Conservation (phyloP, 2,888 invertebrate genomes). For the Polietes domitor region DNA sequence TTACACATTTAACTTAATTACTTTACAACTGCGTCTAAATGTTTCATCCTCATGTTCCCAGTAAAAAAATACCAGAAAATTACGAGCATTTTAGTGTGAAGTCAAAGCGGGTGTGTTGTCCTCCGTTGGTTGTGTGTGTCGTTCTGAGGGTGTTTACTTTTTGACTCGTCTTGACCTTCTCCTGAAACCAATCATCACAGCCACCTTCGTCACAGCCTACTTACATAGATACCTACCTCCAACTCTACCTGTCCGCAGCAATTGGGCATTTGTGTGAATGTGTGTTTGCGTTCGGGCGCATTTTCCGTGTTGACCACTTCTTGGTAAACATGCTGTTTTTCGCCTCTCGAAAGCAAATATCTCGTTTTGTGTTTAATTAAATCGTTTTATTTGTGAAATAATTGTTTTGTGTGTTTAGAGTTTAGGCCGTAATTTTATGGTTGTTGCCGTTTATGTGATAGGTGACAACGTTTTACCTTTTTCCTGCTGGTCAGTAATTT, state of each 20-base stretch:
- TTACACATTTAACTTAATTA: slow-evolving; percentile 54
- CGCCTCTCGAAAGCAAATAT: background rate
- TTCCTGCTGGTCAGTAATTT: slow-evolving; percentile 31
- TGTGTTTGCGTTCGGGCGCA: slow-evolving; percentile 24
- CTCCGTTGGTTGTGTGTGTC: background rate
- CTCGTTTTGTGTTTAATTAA: slow-evolving; percentile 19
- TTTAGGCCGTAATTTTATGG: slow-evolving; percentile 45
- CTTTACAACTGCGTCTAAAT: slow-evolving; percentile 41
- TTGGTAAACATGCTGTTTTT: slow-evolving; percentile 59
- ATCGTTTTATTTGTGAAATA: slow-evolving; percentile 30
- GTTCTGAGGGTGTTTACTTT: slow-evolving; percentile 47
- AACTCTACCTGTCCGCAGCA: background rate
- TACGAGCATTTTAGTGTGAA: slow-evolving; percentile 47
- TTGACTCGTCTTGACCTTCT: slow-evolving; percentile 56
- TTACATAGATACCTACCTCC: background rate
- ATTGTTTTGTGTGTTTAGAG: slow-evolving; percentile 30
- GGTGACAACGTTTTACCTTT: slow-evolving; percentile 51
- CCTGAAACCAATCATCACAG: slow-evolving; percentile 27
- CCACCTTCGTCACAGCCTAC: slow-evolving; percentile 23
- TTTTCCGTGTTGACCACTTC: slow-evolving; percentile 39
- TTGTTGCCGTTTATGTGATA: slow-evolving; percentile 37
- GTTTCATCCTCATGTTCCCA: slow-evolving; percentile 20
- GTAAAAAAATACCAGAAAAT: slow-evolving; percentile 19
- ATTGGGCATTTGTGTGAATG: background rate
- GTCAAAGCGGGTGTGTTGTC: slow-evolving; percentile 37